Evolutionary conservation across 2,888 invertebrate genomes (phyloP).

Genomic region (Trachelus troglodyta): DNA sequence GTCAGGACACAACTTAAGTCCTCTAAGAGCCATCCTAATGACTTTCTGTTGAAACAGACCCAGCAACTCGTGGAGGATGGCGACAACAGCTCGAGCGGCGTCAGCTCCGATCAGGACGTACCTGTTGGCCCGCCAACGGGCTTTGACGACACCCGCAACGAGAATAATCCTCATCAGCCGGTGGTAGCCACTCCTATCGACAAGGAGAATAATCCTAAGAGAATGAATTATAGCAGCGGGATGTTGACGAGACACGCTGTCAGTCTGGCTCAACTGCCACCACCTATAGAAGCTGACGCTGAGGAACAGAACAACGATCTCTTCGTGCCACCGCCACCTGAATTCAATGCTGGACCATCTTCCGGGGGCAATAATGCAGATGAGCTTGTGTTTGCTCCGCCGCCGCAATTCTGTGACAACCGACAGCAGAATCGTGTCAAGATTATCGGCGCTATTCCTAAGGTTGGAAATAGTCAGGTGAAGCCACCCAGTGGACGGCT

Average conservation of each 20-base stretch:
- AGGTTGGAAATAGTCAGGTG: conserved; percentile 65
- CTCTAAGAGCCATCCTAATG: conserved; percentile 89
- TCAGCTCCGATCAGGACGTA: conserved; percentile 86
- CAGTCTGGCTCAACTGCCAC: conserved; percentile 83
- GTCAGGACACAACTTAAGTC: conserved; percentile 86
- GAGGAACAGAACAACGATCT: conserved; percentile 74
- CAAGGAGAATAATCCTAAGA: conserved; percentile 53
- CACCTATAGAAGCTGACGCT: conserved; percentile 79
- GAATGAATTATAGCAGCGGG: conserved; percentile 60
- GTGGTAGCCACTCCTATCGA: conserved; percentile 42
- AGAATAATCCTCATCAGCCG: conserved; percentile 57
- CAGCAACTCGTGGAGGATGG: conserved; percentile 75
- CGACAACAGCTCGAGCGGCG: conserved; percentile 89
- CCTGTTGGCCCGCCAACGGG: conserved; percentile 70
- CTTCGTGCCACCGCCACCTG: conserved; percentile 72
- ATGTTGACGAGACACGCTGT: conserved; percentile 76
- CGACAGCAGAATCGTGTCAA: conserved; percentile 73
- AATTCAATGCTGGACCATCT: conserved; percentile 68
- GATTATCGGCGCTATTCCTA: conserved; percentile 87
- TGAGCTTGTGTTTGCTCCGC: conserved; percentile 82
- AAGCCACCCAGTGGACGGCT: conserved; percentile 68
- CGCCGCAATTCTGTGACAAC: conserved; percentile 90
- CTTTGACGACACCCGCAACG: conserved; percentile 61
- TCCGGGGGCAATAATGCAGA: conserved; percentile 65
- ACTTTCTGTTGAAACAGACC: conserved; percentile 72